A percentile compares a stretch with the other conserved stretches of the same genome.
phyloP scores from a whole-genome alignment of 1,140 invertebrate genomes.

The Drosophila nigrodunni region DNA sequence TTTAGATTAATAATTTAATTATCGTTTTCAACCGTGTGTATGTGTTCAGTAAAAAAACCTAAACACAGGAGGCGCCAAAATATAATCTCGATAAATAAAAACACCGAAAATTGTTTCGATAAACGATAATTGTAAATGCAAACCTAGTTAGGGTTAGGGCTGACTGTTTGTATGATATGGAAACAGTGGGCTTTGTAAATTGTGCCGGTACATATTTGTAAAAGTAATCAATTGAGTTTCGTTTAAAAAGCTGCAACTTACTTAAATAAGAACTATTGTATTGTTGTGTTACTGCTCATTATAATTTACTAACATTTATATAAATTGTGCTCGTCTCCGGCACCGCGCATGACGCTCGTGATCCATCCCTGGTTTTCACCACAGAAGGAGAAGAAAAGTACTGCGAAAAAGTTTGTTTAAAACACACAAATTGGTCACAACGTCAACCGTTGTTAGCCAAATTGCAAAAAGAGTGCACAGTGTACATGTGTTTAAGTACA shows the following conservation, averaged over 20 bases:
- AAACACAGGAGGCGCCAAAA: not conserved
- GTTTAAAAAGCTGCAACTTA: not conserved
- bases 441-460: constrained; percentile 54
- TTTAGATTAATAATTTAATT: not conserved
- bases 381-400: constrained; percentile 63
- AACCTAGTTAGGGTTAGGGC: constrained; percentile 16
- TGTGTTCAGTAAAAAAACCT: not conserved
- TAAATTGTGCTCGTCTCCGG: constrained; percentile 36
- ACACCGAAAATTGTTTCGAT: constrained; percentile 15
- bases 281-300: not conserved
- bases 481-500: constrained; percentile 35
- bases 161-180: constrained; percentile 33
- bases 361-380: constrained; percentile 55
- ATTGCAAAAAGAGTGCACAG: constrained; percentile 35
- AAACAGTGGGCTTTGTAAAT: constrained; percentile 38
- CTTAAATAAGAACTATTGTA: constrained; percentile 1
- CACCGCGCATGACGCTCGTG: constrained; percentile 54
- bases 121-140: constrained; percentile 29
- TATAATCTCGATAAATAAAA: constrained; percentile 13
- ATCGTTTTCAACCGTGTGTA: not conserved
- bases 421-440: constrained; percentile 57
- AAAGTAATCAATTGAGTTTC: constrained; percentile 4
- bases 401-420: constrained; percentile 63
- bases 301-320: constrained; percentile 21
- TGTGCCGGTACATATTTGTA: constrained; percentile 42